phyloP scores from a whole-genome alignment of 1,140 invertebrate genomes.

The Drosophila equinoxialis region DNA sequence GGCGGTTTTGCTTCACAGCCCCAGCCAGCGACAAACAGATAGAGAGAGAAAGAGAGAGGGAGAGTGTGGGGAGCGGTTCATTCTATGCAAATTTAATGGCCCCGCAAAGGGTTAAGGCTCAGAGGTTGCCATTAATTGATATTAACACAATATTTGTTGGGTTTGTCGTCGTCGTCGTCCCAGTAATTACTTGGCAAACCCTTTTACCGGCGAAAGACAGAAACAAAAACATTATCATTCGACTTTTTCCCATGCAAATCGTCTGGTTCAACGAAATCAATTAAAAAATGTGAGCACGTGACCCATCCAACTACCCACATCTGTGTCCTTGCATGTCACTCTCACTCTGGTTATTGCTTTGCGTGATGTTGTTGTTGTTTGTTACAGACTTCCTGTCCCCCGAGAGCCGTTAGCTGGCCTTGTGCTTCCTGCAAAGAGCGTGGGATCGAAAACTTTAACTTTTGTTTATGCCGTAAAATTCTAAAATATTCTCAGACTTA shows the following conservation, averaged over 20 bases:
- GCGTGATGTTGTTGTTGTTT: constrained; percentile 16
- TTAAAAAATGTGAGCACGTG: constrained; percentile 67
- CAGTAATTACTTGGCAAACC: constrained; percentile 60
- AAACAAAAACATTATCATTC: neutral
- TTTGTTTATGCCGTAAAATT: constrained; percentile 24
- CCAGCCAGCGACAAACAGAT: neutral
- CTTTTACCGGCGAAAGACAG: constrained; percentile 46
- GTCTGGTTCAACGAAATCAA: constrained; percentile 62
- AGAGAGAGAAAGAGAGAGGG: neutral
- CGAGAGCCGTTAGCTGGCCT: constrained; percentile 58
- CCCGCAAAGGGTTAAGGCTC: constrained; percentile 61
- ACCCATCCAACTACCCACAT: constrained; percentile 61
- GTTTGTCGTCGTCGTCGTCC: constrained; percentile 25
- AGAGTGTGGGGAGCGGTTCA: constrained; percentile 1
- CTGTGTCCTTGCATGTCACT: constrained; percentile 48
- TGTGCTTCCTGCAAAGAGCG: constrained; percentile 56
- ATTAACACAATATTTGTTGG: constrained; percentile 76
- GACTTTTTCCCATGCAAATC: constrained; percentile 69
- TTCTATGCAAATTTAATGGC: constrained; percentile 68
- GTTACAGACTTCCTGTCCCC: constrained; percentile 61
- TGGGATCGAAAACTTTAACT: constrained; percentile 46
- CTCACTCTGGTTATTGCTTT: constrained; percentile 24
- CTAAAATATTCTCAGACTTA: constrained; percentile 14
- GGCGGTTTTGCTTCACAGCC: constrained; percentile 58
- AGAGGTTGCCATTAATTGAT: constrained; percentile 57